A percentile compares a stretch with the other conserved stretches of the same genome.
Conservation (phyloP, 2,797 vertebrate species). For the Phataginus tricuspis region DNA sequence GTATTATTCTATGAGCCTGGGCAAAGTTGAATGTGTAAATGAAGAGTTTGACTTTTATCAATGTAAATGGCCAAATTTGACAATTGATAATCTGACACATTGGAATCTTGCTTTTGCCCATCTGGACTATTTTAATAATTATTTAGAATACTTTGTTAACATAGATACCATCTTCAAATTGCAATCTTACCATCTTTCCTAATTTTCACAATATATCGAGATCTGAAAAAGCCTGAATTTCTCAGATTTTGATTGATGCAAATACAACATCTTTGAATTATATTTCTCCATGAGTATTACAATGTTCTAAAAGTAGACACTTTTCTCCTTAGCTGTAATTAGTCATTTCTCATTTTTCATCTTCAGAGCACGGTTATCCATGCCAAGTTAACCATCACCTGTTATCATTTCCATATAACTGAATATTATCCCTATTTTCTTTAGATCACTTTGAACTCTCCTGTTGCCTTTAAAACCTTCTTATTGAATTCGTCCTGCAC, state of each 20-base stretch:
- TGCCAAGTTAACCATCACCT: slow-evolving; percentile 4
- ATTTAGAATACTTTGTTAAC: slow-evolving; percentile 18
- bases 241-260: slow-evolving; percentile 23
- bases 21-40: not conserved
- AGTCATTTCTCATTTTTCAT: not conserved
- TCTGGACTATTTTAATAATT: slow-evolving; percentile 33
- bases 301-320: not conserved
- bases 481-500: not conserved
- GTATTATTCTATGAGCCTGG: not conserved
- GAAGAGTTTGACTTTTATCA: slow-evolving; percentile 20
- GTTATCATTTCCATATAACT: not conserved
- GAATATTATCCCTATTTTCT: not conserved
- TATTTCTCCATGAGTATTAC: not conserved
- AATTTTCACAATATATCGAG: not conserved
- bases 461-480: not conserved
- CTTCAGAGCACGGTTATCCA: not conserved
- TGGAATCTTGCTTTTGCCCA: slow-evolving; percentile 19
- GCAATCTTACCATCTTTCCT: not conserved
- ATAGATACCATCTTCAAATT: not conserved
- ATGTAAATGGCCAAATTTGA: not conserved
- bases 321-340: not conserved
- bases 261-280: not conserved
- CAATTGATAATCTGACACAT: not conserved
- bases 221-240: not conserved
- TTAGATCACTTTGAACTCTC: not conserved